Conservation (phyloP, 2,888 invertebrate genomes). For the Rutpela maculata region DNA sequence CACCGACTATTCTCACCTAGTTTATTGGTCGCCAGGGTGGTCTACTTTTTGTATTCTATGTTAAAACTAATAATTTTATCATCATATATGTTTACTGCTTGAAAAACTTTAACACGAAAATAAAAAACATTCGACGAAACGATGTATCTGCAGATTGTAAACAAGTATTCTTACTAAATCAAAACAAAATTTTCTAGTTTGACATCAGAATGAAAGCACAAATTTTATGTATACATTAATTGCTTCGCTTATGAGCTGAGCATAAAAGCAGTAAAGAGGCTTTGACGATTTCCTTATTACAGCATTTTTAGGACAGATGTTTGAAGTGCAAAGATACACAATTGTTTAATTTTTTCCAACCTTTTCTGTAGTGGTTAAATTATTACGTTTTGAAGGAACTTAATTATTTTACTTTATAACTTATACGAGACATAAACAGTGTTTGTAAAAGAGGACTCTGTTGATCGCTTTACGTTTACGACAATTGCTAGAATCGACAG, state of each 20-base stretch:
- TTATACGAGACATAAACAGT: constrained; percentile 31
- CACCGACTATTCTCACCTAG: neutral
- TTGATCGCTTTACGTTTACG: constrained; percentile 27
- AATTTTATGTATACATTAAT: constrained; percentile 37
- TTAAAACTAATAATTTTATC: constrained; percentile 11
- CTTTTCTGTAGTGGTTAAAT: constrained; percentile 34
- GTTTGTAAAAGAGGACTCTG: constrained; percentile 36
- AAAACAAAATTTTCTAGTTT: constrained; percentile 20
- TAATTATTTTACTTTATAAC: constrained; percentile 34
- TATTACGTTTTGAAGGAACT: constrained; percentile 17
- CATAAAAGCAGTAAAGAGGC: constrained; percentile 32
- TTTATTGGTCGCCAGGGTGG: neutral
- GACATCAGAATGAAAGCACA: constrained; percentile 29
- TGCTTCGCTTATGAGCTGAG: constrained; percentile 35
- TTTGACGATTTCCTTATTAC: constrained; percentile 47
- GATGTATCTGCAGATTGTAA: constrained; percentile 15
- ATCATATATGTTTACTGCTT: constrained; percentile 8
- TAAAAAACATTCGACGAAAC: constrained; percentile 22
- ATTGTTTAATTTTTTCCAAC: constrained; percentile 31
- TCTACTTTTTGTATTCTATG: neutral
- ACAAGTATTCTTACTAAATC: constrained; percentile 22
- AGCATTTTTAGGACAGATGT: constrained; percentile 42
- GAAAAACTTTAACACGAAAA: constrained; percentile 18
- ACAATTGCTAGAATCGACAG: constrained; percentile 19
- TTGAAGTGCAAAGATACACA: constrained; percentile 37